Percentiles rank a stretch among this genome's conserved stretches.
These are phyloP conservation scores for Pipa parva DNA, from an alignment of 2,113 vertebrate species.

Conservation along the genomic window DNA sequence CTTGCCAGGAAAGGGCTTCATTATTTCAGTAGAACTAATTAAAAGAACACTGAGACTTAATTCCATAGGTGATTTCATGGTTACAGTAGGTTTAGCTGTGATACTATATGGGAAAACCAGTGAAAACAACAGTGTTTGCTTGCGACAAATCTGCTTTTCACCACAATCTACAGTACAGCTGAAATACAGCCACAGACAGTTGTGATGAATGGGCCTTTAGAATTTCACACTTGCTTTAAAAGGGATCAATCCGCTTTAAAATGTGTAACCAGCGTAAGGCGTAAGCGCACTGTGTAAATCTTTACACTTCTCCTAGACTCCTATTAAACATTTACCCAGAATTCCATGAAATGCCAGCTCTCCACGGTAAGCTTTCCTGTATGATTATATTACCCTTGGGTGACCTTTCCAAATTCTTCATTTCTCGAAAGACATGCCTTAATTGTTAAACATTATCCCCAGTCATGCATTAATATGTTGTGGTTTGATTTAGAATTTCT, in stretches of 20 bases:
- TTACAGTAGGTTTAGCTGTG: background rate
- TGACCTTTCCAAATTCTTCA: constrained; percentile 4
- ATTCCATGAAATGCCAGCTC: constrained; percentile 6
- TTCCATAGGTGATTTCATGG: background rate
- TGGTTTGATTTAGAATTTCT: background rate
- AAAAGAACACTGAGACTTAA: background rate
- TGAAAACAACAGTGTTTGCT: background rate
- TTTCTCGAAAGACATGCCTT: background rate
- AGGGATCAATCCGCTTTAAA: constrained; percentile 3
- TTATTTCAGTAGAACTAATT: too few relatives aligned
- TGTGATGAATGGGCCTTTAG: background rate
- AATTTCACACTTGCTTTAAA: constrained; percentile 13
- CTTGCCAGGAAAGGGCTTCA: too few relatives aligned
- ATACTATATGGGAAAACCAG: constrained; percentile 2
- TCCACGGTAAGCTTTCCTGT: background rate
- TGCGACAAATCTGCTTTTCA: constrained; percentile 14
- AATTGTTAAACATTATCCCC: background rate
- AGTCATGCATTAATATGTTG: background rate
- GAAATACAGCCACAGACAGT: background rate
- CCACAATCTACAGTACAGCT: constrained; percentile 1
- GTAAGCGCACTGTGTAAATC: constrained; percentile 3
- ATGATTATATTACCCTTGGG: constrained; percentile 8
- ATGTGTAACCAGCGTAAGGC: constrained; percentile 9
- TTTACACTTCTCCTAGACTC: constrained; percentile 15
- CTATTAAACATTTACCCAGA: constrained; percentile 20